Base-by-base conservation (phyloP, 2,888 invertebrate genomes). In the Anodontia alba region DNA sequence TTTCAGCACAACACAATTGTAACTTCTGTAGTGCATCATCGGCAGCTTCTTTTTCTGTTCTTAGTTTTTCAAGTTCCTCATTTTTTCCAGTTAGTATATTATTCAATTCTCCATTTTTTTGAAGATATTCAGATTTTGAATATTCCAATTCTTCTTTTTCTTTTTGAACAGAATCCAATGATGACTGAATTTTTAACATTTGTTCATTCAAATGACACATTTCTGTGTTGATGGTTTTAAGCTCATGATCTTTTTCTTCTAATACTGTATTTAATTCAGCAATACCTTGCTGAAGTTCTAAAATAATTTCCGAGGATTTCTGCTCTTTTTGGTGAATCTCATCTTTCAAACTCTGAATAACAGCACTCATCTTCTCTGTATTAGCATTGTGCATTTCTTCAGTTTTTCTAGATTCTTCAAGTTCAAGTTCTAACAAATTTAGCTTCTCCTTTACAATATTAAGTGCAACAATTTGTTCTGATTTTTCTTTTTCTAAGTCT, bases 21-120 rank as follows among this genome's bases (percentile, higher is more conserved):
- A 57, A 8, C 5, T 57, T 57, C 26, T 17, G 26, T 26, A n/a
- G 5, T 73, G 73, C 42, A 51, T 71, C 51, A 36, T 31, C 36
- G 57, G 76, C 17, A 72, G 70, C 26, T 20, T 31, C 23, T 23
- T 77, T 54, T 72, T 77, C 75, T 33, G 70, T 15, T 66, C 62
- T 54, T 36, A 69, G 23, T 66, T 46, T 57, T 43, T 73, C 78
- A 51, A 73, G 20, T 42, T 36, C 38, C 29, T 67, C 46, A 54
- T 70, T 71, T 42, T 67, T 68, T 38, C 68, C 70, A 46, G 36
- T 33, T 20, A 69, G 54, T n/a, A 43, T 69, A 20, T 36, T 66
- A 20, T 31, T 62, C 2, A 80, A 57, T 49, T 70, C 57, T 49
- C 57, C 72, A 66, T 67, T 49, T 17, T 74, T 68, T 20, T 76